Conservation (phyloP, 2,797 vertebrate genomes). For the Semaprochilodus insignis region DNA sequence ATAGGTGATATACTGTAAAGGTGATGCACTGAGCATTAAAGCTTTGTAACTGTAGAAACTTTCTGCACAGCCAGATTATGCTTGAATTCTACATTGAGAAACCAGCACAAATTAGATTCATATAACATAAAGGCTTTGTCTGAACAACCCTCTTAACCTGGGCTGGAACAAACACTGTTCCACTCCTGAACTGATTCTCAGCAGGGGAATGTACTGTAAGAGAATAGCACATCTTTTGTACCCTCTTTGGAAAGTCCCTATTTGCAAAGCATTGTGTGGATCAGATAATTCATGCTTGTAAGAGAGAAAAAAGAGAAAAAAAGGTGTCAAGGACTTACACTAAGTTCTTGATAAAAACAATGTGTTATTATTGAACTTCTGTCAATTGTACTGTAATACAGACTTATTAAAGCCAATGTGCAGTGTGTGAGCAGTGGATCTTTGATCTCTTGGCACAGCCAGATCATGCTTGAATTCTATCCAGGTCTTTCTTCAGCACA, state of each 20-base stretch:
- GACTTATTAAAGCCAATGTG: background rate
- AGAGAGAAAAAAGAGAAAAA: background rate
- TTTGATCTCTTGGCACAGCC: constrained; percentile 1
- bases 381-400: background rate
- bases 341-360: background rate
- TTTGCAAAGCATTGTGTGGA: constrained; percentile 17
- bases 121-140: constrained; percentile 66
- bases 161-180: constrained; percentile 62
- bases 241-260: constrained; percentile 39
- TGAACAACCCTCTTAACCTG: constrained; percentile 43
- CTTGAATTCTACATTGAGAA: too few relatives aligned
- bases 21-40: too few relatives aligned
- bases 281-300: background rate
- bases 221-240: constrained; percentile 65
- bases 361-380: background rate
- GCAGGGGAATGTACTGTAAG: constrained; percentile 49
- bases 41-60: too few relatives aligned
- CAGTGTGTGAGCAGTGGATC: background rate
- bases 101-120: constrained; percentile 48
- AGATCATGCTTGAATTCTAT: background rate
- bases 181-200: constrained; percentile 57
- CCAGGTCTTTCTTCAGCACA: background rate
- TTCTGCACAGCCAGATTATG: too few relatives aligned
- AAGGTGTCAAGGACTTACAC: background rate
- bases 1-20: too few relatives aligned